Base-by-base conservation (phyloP, 2,113 vertebrate genomes). In the Triplophysa dalaica region DNA sequence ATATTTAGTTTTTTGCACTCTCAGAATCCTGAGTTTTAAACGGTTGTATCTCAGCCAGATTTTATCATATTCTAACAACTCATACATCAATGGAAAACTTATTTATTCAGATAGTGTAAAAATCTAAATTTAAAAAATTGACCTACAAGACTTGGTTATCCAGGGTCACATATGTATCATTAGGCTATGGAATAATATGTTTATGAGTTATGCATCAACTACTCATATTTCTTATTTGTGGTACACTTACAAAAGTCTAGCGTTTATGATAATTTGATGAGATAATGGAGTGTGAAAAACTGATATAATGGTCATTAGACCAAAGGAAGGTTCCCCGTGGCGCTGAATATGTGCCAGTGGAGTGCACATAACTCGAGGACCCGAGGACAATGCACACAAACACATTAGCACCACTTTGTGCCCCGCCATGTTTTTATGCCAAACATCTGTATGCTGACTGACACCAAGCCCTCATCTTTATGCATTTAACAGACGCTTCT, bases 251-350 rank as follows among this genome's bases (percentile, higher is more conserved):
- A 73, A 73, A 73, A 38, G 12, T 19, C 70, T 60, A 60, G 54
- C 3, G 8, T 19, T 33, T 73, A 73, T 60, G 29, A 43, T 17
- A 43, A 60, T 73, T 60, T 73, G 70, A 73, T 24, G 54, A 73
- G 12, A 73, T 73, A 60, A 73, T 60, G 70, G 60, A n/a, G 29
- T 41, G 29, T 73, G 69, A 60, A 72, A 56, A 73, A 58, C n/a
- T 13, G 22, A 73, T 58, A 56, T 60, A 73, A 60, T 22, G 54
- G 70, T 13, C 70, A 73, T 73, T 73, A 73, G 33, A 43, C 54
- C 33, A 41, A n/a, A 73, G 54, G 7, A 22, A 16, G 52, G 50
- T n/a, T 33, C 29, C 19, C 17, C 33, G 69, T 56, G 8, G 19
- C 19, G 29, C 10, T 56, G 29, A 56, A 26, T 56, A 54, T 26